These are phyloP conservation scores for Campoletis sonorensis DNA, from an alignment of 1,140 invertebrate genomes.

Conservation along the genomic window DNA sequence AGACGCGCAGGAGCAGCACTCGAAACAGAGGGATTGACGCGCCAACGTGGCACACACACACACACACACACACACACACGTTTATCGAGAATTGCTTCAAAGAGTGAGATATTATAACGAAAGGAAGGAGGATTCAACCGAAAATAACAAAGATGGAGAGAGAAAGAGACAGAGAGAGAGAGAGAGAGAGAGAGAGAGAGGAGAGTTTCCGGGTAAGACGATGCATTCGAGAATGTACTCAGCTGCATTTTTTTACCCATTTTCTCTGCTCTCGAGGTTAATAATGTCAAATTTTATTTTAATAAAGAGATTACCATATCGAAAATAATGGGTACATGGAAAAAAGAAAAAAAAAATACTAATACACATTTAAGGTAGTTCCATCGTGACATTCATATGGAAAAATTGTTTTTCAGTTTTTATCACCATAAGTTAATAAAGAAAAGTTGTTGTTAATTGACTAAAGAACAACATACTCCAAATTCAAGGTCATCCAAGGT, in stretches of 20 bases:
- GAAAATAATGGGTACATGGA: too few relatives aligned
- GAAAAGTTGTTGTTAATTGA: too few relatives aligned
- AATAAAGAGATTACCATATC: too few relatives aligned
- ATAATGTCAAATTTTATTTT: not conserved
- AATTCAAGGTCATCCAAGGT: too few relatives aligned
- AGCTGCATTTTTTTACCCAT: constrained; percentile 8
- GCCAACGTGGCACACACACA: constrained; percentile 29
- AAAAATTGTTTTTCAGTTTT: too few relatives aligned
- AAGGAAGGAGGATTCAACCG: not conserved
- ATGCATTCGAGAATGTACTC: not conserved
- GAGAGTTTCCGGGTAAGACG: constrained; percentile 30
- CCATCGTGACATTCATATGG: too few relatives aligned
- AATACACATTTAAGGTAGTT: too few relatives aligned
- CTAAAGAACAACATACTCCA: too few relatives aligned
- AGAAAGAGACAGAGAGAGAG: not conserved
- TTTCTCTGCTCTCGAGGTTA: constrained; percentile 21
- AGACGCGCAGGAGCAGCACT: not conserved
- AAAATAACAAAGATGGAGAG: not conserved
- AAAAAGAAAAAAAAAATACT: not conserved
- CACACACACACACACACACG: not conserved
- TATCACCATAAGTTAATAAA: too few relatives aligned
- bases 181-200: not conserved
- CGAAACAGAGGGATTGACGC: constrained; percentile 25
- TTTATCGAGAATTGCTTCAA: constrained; percentile 11
- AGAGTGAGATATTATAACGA: constrained; percentile 17